These are phyloP conservation scores for Gallinago undulata DNA, from an alignment of 2,113 vertebrate species.

Conservation along the genomic window DNA sequence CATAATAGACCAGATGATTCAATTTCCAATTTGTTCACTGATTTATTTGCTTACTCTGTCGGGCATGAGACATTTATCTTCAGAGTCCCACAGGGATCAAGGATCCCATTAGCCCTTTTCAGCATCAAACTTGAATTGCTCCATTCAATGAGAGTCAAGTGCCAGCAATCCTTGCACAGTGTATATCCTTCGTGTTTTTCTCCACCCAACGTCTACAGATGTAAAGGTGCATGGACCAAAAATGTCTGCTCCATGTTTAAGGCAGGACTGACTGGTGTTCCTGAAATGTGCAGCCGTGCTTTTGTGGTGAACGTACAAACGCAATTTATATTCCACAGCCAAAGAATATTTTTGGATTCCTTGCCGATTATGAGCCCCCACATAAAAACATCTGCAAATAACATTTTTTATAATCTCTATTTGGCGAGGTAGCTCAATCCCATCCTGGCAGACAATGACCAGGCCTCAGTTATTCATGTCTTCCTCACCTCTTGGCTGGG, in stretches of 20 bases:
- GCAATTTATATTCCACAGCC: neutral
- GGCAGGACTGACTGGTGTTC: neutral
- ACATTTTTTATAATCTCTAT: constrained; percentile 29
- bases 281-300: neutral
- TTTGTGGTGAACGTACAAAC: neutral
- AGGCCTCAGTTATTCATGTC: constrained; percentile 25
- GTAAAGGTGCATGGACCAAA: neutral
- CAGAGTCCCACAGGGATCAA: neutral
- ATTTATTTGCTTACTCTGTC: neutral
- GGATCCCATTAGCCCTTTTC: neutral
- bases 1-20: neutral
- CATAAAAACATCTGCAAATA: constrained; percentile 54
- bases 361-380: neutral
- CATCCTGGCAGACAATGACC: constrained; percentile 35
- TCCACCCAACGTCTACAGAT: neutral
- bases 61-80: neutral
- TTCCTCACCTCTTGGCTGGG: constrained; percentile 40
- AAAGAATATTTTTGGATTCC: neutral
- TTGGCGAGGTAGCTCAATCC: neutral
- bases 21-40: neutral
- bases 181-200: neutral
- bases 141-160: neutral
- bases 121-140: neutral
- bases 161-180: neutral
- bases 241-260: neutral